These are phyloP conservation scores for Euplagia quadripunctaria DNA, from an alignment of 2,888 invertebrate genomes.

Conservation along the genomic window DNA sequence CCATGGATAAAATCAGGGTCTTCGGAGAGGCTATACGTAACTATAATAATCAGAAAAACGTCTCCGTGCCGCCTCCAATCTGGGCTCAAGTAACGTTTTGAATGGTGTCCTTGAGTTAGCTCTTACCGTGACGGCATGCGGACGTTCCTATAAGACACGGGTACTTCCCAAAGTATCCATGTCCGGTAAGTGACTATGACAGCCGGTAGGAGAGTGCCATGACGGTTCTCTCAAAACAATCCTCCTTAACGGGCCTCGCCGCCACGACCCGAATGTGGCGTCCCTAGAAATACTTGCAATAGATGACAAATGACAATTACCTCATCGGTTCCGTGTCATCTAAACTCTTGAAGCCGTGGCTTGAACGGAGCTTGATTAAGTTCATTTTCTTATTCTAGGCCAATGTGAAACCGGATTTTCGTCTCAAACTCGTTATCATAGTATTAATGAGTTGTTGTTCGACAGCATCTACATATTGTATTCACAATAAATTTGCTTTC, in stretches of 20 bases:
- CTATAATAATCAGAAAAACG: background rate
- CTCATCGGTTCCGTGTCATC: background rate
- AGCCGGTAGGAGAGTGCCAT: background rate
- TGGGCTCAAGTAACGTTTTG: background rate
- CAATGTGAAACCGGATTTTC: constrained; percentile 1
- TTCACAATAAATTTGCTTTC: background rate
- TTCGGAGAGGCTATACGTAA: background rate
- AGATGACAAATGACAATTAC: background rate
- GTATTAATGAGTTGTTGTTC: background rate
- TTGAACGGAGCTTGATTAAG: background rate
- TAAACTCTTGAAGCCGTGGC: background rate
- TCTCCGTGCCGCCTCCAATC: background rate
- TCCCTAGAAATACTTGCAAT: background rate
- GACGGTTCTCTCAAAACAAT: background rate
- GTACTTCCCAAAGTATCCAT: background rate
- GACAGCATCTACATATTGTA: background rate
- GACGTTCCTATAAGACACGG: background rate
- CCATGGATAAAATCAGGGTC: background rate
- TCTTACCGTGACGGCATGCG: background rate
- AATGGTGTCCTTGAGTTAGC: background rate
- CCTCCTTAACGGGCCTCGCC: background rate
- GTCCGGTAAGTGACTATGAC: background rate
- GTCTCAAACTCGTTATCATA: background rate
- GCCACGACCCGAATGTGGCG: background rate
- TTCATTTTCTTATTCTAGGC: background rate